phyloP scores from a whole-genome alignment of 2,888 invertebrate species.

The Mythimna pallens region DNA sequence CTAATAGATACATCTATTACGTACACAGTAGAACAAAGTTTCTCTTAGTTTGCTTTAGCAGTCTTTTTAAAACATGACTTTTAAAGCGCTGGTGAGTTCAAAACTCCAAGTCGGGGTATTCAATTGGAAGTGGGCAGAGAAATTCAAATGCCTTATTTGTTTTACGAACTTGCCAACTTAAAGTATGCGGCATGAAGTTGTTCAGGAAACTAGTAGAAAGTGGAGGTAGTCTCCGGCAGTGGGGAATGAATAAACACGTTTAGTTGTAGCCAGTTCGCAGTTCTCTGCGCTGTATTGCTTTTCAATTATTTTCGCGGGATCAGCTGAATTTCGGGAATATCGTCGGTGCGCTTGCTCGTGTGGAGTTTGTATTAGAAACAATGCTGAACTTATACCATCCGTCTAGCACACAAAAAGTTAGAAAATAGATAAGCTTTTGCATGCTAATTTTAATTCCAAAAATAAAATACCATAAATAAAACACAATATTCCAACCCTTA shows the following conservation, averaged over 20 bases:
- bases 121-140: constrained; percentile 67
- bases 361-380: constrained; percentile 32
- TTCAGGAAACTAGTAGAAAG: constrained; percentile 53
- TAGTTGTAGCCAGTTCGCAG: constrained; percentile 54
- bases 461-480: background rate
- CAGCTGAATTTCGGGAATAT: constrained; percentile 35
- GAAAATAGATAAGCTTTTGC: background rate
- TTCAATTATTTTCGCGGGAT: constrained; percentile 55
- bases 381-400: background rate
- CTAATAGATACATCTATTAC: constrained; percentile 39
- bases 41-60: constrained; percentile 40
- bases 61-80: constrained; percentile 69
- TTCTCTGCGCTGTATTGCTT: constrained; percentile 52
- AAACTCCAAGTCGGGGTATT: constrained; percentile 63
- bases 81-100: constrained; percentile 60
- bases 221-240: constrained; percentile 34
- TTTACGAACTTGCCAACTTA: constrained; percentile 64
- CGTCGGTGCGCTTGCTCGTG: constrained; percentile 7
- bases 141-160: constrained; percentile 72
- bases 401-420: constrained; percentile 28
- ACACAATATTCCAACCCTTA: background rate
- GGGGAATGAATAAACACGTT: constrained; percentile 59
- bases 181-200: constrained; percentile 66
- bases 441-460: background rate
- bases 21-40: constrained; percentile 47